phyloP scores from a whole-genome alignment of 2,888 invertebrate species.

The Platynereis dumerilii region DNA sequence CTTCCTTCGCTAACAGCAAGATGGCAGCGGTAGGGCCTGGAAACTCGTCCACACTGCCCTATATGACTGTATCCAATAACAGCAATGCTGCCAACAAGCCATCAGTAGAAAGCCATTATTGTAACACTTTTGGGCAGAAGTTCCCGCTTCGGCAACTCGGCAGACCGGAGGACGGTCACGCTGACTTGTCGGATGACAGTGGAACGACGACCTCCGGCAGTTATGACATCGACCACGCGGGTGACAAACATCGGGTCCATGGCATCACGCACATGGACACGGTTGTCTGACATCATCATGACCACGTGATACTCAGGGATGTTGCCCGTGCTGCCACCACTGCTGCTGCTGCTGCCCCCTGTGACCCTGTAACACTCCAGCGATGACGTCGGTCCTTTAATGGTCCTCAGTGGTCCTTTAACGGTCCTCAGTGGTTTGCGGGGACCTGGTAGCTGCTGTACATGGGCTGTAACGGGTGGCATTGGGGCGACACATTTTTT shows the following conservation, averaged over 20 bases:
- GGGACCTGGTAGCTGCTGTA: no score
- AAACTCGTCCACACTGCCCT: not conserved
- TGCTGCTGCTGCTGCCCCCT: no score
- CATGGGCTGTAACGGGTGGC: no score
- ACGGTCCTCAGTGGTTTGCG: no score
- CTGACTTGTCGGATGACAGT: constrained; percentile 20
- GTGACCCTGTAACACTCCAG: no score
- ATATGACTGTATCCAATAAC: not conserved
- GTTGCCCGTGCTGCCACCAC: no score
- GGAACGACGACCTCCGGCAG: constrained; percentile 21
- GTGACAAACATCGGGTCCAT: not conserved
- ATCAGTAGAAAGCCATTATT: constrained; percentile 1
- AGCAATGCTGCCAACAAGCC: not conserved
- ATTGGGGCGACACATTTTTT: no score
- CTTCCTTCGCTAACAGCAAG: not conserved
- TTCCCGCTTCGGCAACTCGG: constrained; percentile 18
- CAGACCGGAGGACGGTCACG: constrained; percentile 14
- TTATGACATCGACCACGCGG: constrained; percentile 16
- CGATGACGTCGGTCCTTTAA: no score
- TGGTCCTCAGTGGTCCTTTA: no score
- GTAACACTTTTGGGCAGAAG: constrained; percentile 20
- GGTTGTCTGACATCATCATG: constrained; percentile 7
- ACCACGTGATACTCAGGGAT: no score
- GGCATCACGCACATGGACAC: constrained; percentile 7
- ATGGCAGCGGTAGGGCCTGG: not conserved